Base-by-base conservation (phyloP, 35 echinoderm and acorn worm genomes). In the Heliocidaris erythrogramma region DNA sequence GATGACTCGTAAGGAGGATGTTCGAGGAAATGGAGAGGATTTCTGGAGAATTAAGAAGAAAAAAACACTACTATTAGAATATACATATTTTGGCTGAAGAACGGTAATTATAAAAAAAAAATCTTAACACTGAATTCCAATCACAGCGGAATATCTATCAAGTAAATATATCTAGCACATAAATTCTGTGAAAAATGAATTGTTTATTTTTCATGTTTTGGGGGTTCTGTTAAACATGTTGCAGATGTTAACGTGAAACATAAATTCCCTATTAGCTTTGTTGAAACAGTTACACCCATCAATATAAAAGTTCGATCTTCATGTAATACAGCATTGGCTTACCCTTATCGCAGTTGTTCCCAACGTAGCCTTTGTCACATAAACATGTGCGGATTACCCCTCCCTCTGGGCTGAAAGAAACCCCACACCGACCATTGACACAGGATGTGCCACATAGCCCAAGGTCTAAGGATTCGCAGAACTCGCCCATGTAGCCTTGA, bases 1-100 rank as follows among this genome's bases (percentile, higher is more conserved):
- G 91, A 59, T 92, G 91, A 48, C 27, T 59, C 4, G 47, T 92
- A 13, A 92, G 48, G 18, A 92, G 91, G 91, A 92, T 59, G 50
- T 92, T 92, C 16, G 91, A 49, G 8, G 48, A 92, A 7, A 92
- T 59, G 5, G 91, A 52, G 5, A 13, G 30, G 24, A 92, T 50
- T 50, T 92, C 91, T 92, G 91, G 50, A 3, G 50, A 92, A 21
- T 16, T 7, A 42, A 42, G 42, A 47, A 47, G 4, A 60, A 60
- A 14, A 14, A 60, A 60, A 9, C 12, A 60, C 5, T 42, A 60
- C 59, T 9, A 14, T 14, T 13, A 60, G 12, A 10, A 10, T 60
- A 14, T 9, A 87, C 13, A 27, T 87, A 14, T 31, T 14, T 30
- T 30, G 32, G 85, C 32, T 42, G 18, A 42, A 42, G 35, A 42